Percentiles rank a stretch among this genome's conserved stretches.
Evolutionary conservation across 1,140 invertebrate species (phyloP).

Genomic region (Bombus waltoni): DNA sequence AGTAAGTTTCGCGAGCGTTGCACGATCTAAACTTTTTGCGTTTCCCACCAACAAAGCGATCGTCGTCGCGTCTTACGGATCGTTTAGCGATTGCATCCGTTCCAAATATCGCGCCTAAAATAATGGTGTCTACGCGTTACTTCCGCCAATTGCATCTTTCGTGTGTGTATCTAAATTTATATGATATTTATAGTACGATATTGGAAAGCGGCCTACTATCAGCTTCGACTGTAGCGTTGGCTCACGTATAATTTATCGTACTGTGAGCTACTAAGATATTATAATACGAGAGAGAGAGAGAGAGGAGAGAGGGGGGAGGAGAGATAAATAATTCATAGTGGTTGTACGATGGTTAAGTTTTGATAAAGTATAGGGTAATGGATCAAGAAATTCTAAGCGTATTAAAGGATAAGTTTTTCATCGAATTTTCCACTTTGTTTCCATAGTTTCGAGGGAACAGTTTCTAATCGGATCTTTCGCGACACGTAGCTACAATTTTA

Average conservation of each 20-base stretch:
- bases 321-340: neutral
- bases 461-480: neutral
- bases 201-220: neutral
- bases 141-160: neutral
- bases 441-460: neutral
- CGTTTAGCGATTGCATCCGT: neutral
- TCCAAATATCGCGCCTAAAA: neutral
- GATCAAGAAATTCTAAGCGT: neutral
- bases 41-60: neutral
- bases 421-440: neutral
- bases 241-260: neutral
- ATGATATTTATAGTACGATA: constrained; percentile 8
- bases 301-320: no score
- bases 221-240: neutral
- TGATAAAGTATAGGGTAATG: neutral
- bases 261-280: neutral
- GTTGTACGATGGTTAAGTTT: neutral
- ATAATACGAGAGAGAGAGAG: neutral
- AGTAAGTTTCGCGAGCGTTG: neutral
- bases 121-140: neutral
- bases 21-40: neutral
- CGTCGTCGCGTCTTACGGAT: neutral
- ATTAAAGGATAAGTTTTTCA: neutral
- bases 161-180: neutral
- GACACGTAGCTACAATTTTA: neutral